Evolutionary conservation across 2,888 invertebrate species (phyloP), one percentile per base, ranked within the genome.

Genomic region (Tricholauxania praeusta): DNA sequence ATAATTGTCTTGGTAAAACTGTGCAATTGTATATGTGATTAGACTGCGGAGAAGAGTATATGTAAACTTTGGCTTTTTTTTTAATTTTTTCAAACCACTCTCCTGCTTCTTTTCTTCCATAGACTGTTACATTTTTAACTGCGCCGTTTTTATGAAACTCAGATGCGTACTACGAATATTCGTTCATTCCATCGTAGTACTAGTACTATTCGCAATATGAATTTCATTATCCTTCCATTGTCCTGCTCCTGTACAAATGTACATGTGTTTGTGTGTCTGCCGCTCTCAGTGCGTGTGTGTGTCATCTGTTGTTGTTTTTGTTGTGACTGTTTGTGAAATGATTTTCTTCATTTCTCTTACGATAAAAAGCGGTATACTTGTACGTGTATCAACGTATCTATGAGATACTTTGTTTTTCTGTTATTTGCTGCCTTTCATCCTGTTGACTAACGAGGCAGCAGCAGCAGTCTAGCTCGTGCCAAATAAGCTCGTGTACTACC

Each of bases 231-330:
- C 19, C 62, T 52, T 14, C 10, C 47, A 12, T 67, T 53, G 47
- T 55, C 47, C 47, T 53, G 12, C 17, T n/a, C 15, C 10, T 51
- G 55, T 67, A 32, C 55, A 19, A 17, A 55, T 55, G 55, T 19
- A 32, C 10, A 15, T 19, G 22, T 57, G 28, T 19, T n/a, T 14
- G 14, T 66, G n/a, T 48, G 28, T 59, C 19, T 49, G 57, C 55
- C 4, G 3, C 8, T 66, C 19, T 71, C 22, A 71, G 65, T 76
- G 72, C 72, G 71, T 70, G 52, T 60, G 66, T 72, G 72, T 70
- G n/a, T 51, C 51, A 19, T n/a, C 57, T 64, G 12, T 67, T 59
- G 65, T 66, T 59, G 51, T 51, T 51, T 67, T 14, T 32, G 66
- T 55, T 66, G 28, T 60, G 17, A 15, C 53, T n/a, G 66, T 53